Evolutionary conservation across 2,113 vertebrate genomes (phyloP).

Genomic region (Hiodon tergisus): DNA sequence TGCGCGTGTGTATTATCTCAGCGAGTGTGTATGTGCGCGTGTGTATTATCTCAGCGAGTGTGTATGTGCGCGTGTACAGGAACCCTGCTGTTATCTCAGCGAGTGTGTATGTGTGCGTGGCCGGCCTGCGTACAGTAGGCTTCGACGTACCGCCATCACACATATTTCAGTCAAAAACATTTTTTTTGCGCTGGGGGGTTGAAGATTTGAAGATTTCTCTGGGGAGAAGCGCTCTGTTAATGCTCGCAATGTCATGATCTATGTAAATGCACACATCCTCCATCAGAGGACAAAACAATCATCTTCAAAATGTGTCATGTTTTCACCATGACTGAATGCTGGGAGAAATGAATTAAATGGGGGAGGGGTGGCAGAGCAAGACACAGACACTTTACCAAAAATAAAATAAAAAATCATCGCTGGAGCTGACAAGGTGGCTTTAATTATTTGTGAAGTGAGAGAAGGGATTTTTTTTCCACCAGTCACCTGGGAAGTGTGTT

Average conservation of each 20-base stretch:
- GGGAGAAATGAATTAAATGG: neutral
- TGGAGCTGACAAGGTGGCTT: conserved; percentile 43
- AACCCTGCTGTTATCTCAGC: too few species aligned
- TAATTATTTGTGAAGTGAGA: conserved; percentile 50
- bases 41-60: too few species aligned
- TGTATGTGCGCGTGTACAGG: too few species aligned
- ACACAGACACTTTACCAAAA: too few species aligned
- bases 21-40: too few species aligned
- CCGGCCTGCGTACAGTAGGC: conserved; percentile 2
- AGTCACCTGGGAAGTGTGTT: conserved; percentile 52
- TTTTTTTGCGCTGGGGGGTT: neutral
- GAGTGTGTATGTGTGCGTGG: conserved; percentile 17
- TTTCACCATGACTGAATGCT: neutral
- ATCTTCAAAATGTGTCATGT: neutral
- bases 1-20: too few species aligned
- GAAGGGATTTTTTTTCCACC: conserved; percentile 27
- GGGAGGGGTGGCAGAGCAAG: neutral
- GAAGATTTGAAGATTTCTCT: too few species aligned
- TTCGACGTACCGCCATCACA: neutral
- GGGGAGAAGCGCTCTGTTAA: conserved; percentile 49
- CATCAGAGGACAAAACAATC: conserved; percentile 48
- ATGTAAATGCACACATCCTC: conserved; percentile 54
- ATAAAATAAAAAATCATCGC: too few species aligned
- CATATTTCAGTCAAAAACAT: conserved; percentile 51
- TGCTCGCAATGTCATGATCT: conserved; percentile 52